Evolutionary conservation across 1,140 invertebrate species (phyloP), one percentile per base, ranked within the genome.

Genomic region (Bombus vancouverensis): DNA sequence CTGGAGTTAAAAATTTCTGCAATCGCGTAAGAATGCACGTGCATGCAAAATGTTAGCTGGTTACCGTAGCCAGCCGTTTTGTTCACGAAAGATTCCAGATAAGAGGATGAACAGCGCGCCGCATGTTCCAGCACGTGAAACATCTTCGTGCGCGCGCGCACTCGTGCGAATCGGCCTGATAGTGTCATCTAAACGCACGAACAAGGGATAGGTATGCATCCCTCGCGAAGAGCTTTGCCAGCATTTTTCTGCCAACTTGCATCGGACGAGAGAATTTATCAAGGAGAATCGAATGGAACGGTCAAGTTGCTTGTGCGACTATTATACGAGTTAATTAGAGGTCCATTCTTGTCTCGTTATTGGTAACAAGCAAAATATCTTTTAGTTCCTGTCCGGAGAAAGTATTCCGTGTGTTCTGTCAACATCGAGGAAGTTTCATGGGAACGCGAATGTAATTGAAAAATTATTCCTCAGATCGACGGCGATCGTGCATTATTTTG

Each of bases 81-180:
- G 62, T 81, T 73, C 74, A 22, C 59, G 32, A 83, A 74, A 68
- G 79, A 87, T 88, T 13, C 22, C 32, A 74, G 85, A 87, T 88
- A 70, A 72, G 44, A 39, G 47, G 37, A 37, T 75, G 62, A 57
- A 70, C 47, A 71, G 65, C 39, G 44, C 73, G 86, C 74, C 57
- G 34, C 74, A 62, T 62, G 77, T 77, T 62, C 59, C 25, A n/a
- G 57, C 75, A 77, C 75, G 75, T 59, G 75, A 77, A 76, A 34
- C 34, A 77, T 65, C 75, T 59, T 25, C 32, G 22, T 28, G 47
- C 81, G 39, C 39, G 71, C 32, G 76, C n/a, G 85, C 74, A 53
- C 73, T 90, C 86, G 83, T 86, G 83, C 87, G 83, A 86, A 83
- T 89, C 88, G 57, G 66, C 59, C 12, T 28, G 68, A 79, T 86